A percentile compares a stretch with the other conserved stretches of the same genome.
Evolutionary conservation across 2,113 vertebrate species (phyloP).

Genomic region (Tragelaphus buxtoni): DNA sequence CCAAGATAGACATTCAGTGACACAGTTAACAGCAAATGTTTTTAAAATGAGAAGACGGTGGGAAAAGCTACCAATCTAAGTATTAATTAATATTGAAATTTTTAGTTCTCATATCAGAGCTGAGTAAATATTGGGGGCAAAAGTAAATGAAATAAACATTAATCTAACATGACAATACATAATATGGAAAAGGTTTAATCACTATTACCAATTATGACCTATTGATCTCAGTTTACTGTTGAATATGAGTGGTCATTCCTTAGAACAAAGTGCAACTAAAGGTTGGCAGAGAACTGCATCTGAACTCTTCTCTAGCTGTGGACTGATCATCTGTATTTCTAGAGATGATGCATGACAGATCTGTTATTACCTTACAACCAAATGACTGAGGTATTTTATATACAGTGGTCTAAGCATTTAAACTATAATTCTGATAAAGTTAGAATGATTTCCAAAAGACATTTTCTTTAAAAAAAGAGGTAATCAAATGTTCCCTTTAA

Average conservation of each 20-base stretch:
- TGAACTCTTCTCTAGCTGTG: not conserved
- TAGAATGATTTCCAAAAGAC: not conserved
- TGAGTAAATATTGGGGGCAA: not conserved
- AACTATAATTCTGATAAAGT: not conserved
- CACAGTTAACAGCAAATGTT: not conserved
- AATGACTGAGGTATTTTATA: not conserved
- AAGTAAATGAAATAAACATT: not conserved
- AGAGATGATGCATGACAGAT: not conserved
- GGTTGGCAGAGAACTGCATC: not conserved
- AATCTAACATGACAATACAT: not conserved
- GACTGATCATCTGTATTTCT: not conserved
- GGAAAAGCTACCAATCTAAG: not conserved
- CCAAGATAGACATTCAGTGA: not conserved
- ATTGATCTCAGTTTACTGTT: not conserved
- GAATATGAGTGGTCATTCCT: not conserved
- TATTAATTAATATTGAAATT: not conserved
- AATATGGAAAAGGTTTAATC: not conserved
- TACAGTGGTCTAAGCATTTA: not conserved
- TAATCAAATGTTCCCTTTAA: not conserved
- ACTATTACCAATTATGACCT: not conserved
- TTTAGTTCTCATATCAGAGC: not conserved
- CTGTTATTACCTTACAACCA: not conserved
- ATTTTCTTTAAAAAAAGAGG: not conserved
- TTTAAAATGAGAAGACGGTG: not conserved
- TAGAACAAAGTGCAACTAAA: not conserved